These are phyloP conservation scores for Siniperca undulata DNA, from an alignment of 2,797 vertebrate species.

Conservation along the genomic window DNA sequence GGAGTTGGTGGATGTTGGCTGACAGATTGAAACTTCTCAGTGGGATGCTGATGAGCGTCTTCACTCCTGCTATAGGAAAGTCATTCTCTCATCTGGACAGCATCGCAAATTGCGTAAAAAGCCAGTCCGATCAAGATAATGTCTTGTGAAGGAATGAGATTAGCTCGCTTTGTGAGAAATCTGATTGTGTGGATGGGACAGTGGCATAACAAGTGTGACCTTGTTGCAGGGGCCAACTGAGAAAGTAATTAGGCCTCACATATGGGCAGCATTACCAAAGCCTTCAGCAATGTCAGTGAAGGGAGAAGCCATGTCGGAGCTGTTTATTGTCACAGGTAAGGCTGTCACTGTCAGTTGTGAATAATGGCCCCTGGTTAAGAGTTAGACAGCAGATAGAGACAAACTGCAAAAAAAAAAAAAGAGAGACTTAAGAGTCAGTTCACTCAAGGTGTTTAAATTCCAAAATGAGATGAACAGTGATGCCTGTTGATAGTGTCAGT, in stretches of 20 bases:
- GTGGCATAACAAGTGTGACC: slow-evolving; percentile 81
- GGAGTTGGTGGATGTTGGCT: slow-evolving; percentile 74
- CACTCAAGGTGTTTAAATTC: not conserved
- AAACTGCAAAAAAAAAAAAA: slow-evolving; percentile 6
- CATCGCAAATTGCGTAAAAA: slow-evolving; percentile 71
- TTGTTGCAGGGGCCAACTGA: slow-evolving; percentile 76
- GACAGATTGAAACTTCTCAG: slow-evolving; percentile 79
- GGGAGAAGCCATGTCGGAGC: slow-evolving; percentile 44
- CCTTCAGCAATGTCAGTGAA: slow-evolving; percentile 39
- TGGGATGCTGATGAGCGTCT: slow-evolving; percentile 70
- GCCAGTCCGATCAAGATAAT: slow-evolving; percentile 84
- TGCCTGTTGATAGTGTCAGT: no score
- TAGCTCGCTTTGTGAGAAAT: slow-evolving; percentile 82
- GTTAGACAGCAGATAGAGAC: slow-evolving; percentile 25
- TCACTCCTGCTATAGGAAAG: slow-evolving; percentile 73
- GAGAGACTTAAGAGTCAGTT: slow-evolving; percentile 8
- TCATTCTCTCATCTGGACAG: slow-evolving; percentile 76
- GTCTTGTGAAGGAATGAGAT: slow-evolving; percentile 86
- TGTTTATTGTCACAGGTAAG: slow-evolving; percentile 61
- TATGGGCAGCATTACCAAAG: slow-evolving; percentile 62
- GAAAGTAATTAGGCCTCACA: slow-evolving; percentile 80
- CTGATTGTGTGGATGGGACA: slow-evolving; percentile 79
- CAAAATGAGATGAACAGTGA: not conserved
- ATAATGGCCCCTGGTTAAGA: slow-evolving; percentile 13
- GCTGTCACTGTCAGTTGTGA: slow-evolving; percentile 33